Conservation (phyloP, 2,113 vertebrate genomes). For the Hydrochoerus hydrochaeris region DNA sequence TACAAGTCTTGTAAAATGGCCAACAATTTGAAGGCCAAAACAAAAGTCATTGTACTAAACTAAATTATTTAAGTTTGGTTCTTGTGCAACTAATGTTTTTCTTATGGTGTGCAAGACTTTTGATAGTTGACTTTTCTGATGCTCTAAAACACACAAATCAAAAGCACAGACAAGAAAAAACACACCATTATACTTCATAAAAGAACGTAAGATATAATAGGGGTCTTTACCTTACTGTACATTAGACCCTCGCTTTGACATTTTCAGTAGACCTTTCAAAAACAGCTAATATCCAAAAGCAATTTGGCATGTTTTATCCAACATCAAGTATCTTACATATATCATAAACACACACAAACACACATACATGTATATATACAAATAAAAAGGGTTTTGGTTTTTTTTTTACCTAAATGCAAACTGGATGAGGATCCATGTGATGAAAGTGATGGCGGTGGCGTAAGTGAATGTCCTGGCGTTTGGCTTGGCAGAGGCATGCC, state of each 20-base stretch:
- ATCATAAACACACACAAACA: slow-evolving; percentile 88
- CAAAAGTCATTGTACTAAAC: slow-evolving; percentile 53
- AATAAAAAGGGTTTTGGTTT: slow-evolving; percentile 88
- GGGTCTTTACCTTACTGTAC: slow-evolving; percentile 81
- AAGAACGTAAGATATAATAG: slow-evolving; percentile 72
- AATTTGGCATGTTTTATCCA: slow-evolving; percentile 88
- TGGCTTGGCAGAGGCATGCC: slow-evolving; percentile 96
- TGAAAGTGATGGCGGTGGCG: slow-evolving; percentile 97
- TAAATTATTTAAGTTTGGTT: slow-evolving; percentile 58
- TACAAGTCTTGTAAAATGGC: slow-evolving; percentile 51
- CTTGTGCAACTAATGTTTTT: slow-evolving; percentile 52
- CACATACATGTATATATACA: slow-evolving; percentile 86
- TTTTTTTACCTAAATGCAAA: slow-evolving; percentile 95
- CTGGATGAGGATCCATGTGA: slow-evolving; percentile 98
- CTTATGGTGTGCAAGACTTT: slow-evolving; percentile 60
- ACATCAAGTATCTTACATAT: slow-evolving; percentile 89
- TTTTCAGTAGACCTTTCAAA: slow-evolving; percentile 76
- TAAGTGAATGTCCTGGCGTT: slow-evolving; percentile 97
- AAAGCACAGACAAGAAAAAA: slow-evolving; percentile 82
- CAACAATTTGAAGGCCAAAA: slow-evolving; percentile 58
- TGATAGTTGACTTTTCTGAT: slow-evolving; percentile 68
- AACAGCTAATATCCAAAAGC: slow-evolving; percentile 81
- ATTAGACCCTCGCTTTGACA: slow-evolving; percentile 78
- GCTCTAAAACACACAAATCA: slow-evolving; percentile 79
- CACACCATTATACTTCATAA: slow-evolving; percentile 77